These are phyloP conservation scores for Hemicentrotus pulcherrimus DNA, from an alignment of 35 echinoderm and acorn worm species.

Conservation along the genomic window DNA sequence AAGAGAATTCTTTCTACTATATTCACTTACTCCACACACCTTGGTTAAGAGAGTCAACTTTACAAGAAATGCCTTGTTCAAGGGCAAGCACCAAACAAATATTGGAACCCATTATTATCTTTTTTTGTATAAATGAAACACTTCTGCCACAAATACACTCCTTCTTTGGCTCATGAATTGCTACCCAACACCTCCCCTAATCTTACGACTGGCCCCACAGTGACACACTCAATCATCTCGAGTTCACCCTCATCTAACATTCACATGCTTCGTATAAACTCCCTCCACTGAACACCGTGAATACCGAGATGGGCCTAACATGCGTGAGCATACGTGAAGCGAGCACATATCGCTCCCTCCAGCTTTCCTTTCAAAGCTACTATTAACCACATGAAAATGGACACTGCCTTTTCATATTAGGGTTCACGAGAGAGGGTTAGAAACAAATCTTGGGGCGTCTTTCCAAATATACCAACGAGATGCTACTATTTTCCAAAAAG, in stretches of 20 bases:
- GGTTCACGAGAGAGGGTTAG: background rate
- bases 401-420: constrained; percentile 3
- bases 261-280: background rate
- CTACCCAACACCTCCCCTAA: background rate
- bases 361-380: background rate
- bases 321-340: background rate
- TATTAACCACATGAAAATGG: background rate
- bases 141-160: background rate
- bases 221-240: background rate
- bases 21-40: too few species aligned
- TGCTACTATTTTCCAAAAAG: background rate
- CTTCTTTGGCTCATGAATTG: background rate
- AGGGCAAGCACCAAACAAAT: too few species aligned
- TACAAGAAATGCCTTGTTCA: too few species aligned
- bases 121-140: too few species aligned
- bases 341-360: background rate
- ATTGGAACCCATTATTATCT: too few species aligned
- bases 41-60: too few species aligned
- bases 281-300: background rate
- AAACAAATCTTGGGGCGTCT: background rate
- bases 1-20: too few species aligned
- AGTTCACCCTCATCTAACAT: background rate
- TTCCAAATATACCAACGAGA: background rate
- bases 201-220: background rate
- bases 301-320: background rate